Evolutionary conservation across 2,888 invertebrate species (phyloP), one percentile per base, ranked within the genome.

Genomic region (Rhamphomyia laevipes): DNA sequence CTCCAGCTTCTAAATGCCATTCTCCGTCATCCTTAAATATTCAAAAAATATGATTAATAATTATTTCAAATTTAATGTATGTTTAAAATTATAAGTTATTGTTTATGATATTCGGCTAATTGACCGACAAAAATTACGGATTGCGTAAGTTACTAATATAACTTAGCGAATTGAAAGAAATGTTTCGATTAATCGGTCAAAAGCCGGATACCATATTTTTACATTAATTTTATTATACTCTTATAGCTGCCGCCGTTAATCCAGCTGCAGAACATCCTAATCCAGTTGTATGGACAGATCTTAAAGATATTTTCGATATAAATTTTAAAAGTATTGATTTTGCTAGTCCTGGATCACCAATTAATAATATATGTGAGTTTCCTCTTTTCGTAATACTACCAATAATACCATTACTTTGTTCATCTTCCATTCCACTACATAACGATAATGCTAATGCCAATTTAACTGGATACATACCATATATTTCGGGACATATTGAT

Each of bases 1-100:
- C 92, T 2, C 93, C 93, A 3, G 88, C 92, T 73, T 92, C 92
- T 52, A 93, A 66, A 60, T 88, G 86, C 92, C 92, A 93, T 65
- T 86, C 85, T 3, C 90, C 90, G 55, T 84, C 80, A 72, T 91
- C 90, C 88, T 89, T 57, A 31, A 61, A 61, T 53, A 31, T 54
- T 41, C 3, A 16, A 3, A 18, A 33, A 48, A 46, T n/a, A n/a
- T n/a, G n/a, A n/a, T 43, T 15, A 45, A 45, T 49, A 46, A 37
- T 27, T 4, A 21, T n/a, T n/a, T n/a, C n/a, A n/a, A n/a, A n/a
- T n/a, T n/a, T n/a, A n/a, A n/a, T n/a, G n/a, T n/a, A n/a, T n/a
- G n/a, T n/a, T n/a, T n/a, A n/a, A n/a, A n/a, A n/a, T n/a, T n/a
- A n/a, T n/a, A n/a, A n/a, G n/a, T n/a, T n/a, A n/a, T n/a, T n/a